A percentile compares a stretch with the other conserved stretches of the same genome.
phyloP scores from a whole-genome alignment of 2,797 vertebrate species.

The Onychomys leucogaster region DNA sequence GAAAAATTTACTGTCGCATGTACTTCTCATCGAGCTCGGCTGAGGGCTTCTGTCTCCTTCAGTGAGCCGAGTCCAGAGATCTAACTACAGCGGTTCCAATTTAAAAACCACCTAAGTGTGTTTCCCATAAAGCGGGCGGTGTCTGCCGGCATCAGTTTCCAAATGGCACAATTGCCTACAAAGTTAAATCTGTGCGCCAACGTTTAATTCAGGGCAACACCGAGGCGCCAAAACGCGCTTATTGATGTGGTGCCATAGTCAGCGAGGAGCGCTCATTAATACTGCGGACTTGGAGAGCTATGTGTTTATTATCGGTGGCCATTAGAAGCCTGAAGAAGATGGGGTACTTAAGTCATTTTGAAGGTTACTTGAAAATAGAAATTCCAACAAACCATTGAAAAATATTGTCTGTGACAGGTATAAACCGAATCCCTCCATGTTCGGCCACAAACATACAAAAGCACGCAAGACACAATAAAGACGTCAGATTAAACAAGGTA shows the following conservation, averaged over 20 bases:
- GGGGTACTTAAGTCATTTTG: not conserved
- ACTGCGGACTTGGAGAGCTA: not conserved
- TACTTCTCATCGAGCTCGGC: conserved; percentile 97
- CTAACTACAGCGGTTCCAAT: conserved; percentile 87
- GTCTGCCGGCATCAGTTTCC: conserved; percentile 61
- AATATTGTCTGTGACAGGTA: not conserved
- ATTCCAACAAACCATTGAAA: conserved; percentile 16
- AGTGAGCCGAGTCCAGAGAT: conserved; percentile 90
- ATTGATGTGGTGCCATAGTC: fast-evolving
- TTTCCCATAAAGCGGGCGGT: conserved; percentile 68
- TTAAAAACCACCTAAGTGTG: conserved; percentile 84
- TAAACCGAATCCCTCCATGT: fast-evolving
- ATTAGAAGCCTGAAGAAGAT: not conserved
- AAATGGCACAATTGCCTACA: not conserved
- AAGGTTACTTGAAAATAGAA: conserved; percentile 39
- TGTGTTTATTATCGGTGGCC: not conserved
- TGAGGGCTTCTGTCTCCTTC: conserved; percentile 99
- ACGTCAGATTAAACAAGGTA: not conserved
- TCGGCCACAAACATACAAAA: not conserved
- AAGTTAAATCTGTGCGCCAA: not conserved
- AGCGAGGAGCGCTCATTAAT: fast-evolving
- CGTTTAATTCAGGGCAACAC: not conserved
- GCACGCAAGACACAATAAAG: conserved; percentile 11
- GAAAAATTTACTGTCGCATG: conserved; percentile 99
- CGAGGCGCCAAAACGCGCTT: not conserved